phyloP scores from a whole-genome alignment of 2,797 vertebrate species.

The Lepilemur septentrionalis region DNA sequence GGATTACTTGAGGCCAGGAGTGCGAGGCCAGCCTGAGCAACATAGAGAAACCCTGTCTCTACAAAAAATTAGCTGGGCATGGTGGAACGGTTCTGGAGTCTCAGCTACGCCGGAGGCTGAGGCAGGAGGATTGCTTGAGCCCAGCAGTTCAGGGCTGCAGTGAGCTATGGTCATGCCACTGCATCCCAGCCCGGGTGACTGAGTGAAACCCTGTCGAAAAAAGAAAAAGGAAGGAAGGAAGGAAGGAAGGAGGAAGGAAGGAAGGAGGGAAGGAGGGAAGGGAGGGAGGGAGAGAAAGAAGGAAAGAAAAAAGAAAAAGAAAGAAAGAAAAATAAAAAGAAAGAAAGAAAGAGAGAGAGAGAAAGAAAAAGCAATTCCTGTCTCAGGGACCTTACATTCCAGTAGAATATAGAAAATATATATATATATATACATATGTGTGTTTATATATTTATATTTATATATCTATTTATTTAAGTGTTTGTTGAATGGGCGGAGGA shows the following conservation, averaged over 20 bases:
- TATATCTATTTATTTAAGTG: not conserved
- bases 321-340: accelerated
- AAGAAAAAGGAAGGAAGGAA: not conserved
- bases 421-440: too few species aligned
- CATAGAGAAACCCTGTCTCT: not conserved
- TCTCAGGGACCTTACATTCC: not conserved
- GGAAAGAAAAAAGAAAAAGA: too few species aligned
- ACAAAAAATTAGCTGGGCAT: not conserved
- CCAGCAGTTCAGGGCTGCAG: not conserved
- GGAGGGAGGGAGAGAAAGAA: too few species aligned
- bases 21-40: not conserved
- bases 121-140: not conserved
- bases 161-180: not conserved
- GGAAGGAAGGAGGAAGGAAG: too few species aligned
- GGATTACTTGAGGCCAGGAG: not conserved
- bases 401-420: not conserved
- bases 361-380: not conserved
- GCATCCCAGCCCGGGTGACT: not conserved
- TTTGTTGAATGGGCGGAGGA: constrained; percentile 19
- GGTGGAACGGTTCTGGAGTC: not conserved
- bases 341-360: too few species aligned
- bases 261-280: too few species aligned
- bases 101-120: not conserved
- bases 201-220: not conserved
- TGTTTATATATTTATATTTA: not conserved